These are phyloP conservation scores for Protobothrops flavoviridis DNA, from an alignment of 2,113 vertebrate genomes.

Conservation along the genomic window DNA sequence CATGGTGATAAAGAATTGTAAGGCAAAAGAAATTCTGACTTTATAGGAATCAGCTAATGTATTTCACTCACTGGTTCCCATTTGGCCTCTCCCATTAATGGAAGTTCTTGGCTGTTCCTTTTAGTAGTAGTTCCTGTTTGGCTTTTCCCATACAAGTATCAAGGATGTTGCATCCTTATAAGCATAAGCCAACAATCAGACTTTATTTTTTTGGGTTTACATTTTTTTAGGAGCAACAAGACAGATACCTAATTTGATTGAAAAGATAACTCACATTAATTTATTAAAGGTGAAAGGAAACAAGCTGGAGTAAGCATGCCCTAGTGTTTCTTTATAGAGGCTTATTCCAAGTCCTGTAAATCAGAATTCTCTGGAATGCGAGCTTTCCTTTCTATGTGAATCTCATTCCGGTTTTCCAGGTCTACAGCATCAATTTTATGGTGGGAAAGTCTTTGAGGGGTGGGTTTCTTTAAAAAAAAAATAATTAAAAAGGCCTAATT, in stretches of 20 bases:
- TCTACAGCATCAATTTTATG: background rate
- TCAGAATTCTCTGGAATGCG: background rate
- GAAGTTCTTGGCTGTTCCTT: background rate
- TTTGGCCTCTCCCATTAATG: background rate
- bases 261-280: background rate
- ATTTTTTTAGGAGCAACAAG: background rate
- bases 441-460: background rate
- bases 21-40: background rate
- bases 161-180: background rate
- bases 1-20: background rate
- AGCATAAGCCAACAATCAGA: background rate
- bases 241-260: background rate
- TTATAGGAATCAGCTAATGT: background rate
- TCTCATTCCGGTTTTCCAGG: background rate
- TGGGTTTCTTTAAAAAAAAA: background rate
- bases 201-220: background rate
- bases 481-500: constrained; percentile 31
- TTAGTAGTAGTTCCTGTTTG: background rate
- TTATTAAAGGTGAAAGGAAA: background rate
- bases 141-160: background rate
- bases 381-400: background rate
- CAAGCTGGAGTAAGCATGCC: background rate
- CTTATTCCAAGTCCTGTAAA: background rate
- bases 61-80: background rate
- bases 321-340: background rate